These are phyloP conservation scores for Neosilurus mollespiculum DNA, from an alignment of 2,797 vertebrate genomes.

Conservation along the genomic window DNA sequence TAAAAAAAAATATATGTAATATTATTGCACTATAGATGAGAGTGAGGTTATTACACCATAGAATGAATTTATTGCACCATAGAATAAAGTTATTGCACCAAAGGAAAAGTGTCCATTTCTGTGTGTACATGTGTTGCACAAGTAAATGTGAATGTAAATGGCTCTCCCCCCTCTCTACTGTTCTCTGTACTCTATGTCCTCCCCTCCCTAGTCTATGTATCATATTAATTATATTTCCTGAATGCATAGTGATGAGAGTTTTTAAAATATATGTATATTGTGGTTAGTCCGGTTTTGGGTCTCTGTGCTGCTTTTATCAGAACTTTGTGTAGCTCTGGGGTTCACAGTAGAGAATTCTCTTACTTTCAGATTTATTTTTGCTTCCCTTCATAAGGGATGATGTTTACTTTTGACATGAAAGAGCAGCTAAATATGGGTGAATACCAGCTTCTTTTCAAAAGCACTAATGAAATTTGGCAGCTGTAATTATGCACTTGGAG, in stretches of 20 bases:
- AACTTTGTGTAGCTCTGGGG: not conserved
- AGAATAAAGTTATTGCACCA: too few species aligned
- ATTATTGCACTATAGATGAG: too few species aligned
- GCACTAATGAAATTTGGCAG: slow-evolving; percentile 34
- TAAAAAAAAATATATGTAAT: too few species aligned
- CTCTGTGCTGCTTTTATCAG: not conserved
- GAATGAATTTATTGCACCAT: too few species aligned
- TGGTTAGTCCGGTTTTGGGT: not conserved
- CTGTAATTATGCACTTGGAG: slow-evolving; percentile 21
- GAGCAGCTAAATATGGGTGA: slow-evolving; percentile 10
- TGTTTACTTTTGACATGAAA: slow-evolving; percentile 49
- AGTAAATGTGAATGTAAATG: too few species aligned
- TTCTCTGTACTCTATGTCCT: too few species aligned
- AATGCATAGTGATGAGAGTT: not conserved
- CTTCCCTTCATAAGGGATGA: slow-evolving; percentile 5
- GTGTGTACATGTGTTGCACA: too few species aligned
- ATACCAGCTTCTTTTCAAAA: slow-evolving; percentile 31
- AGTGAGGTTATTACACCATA: too few species aligned
- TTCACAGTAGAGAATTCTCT: not conserved
- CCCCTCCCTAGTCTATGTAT: too few species aligned
- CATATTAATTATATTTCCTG: too few species aligned
- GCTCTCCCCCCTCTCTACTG: too few species aligned
- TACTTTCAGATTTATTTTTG: not conserved
- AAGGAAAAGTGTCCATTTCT: too few species aligned
- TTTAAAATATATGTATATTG: not conserved